Evolutionary conservation across 2,113 vertebrate genomes (phyloP).

Genomic region (Colaptes auratus): DNA sequence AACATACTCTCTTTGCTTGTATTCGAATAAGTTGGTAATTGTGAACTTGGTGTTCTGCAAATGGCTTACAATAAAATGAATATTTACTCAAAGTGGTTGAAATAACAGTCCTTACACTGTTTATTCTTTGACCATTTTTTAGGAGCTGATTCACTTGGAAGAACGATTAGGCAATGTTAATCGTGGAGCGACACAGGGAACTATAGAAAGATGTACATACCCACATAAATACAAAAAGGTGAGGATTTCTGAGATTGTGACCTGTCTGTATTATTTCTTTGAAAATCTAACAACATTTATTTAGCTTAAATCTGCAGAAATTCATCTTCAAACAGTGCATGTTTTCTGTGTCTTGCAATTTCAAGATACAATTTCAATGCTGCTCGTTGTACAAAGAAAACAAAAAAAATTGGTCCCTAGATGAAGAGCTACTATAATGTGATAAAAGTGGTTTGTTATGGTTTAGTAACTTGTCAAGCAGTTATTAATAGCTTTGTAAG

Average conservation of each 20-base stretch:
- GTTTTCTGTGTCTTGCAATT: neutral
- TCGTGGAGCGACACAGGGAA: slow-evolving; percentile 98
- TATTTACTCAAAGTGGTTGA: neutral
- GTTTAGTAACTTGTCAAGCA: neutral
- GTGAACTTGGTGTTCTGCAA: neutral
- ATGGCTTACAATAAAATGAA: neutral
- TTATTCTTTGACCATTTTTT: slow-evolving; percentile 52
- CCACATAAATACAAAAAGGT: slow-evolving; percentile 99
- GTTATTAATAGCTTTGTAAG: neutral
- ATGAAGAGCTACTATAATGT: neutral
- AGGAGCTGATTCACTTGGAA: slow-evolving; percentile 98
- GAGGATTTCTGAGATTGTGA: slow-evolving; percentile 53
- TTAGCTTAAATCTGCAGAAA: neutral
- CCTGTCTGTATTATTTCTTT: neutral
- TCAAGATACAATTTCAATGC: neutral
- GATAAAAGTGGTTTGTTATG: neutral
- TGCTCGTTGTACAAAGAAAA: neutral
- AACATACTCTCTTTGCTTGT: neutral
- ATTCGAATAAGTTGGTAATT: neutral
- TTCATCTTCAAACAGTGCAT: neutral
- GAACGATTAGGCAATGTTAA: slow-evolving; percentile 97
- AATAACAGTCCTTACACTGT: slow-evolving; percentile 7
- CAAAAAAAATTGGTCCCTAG: neutral
- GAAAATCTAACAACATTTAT: neutral
- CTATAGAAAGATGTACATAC: slow-evolving; percentile 99